Base-by-base conservation (phyloP, 2,888 invertebrate species). In the Schizotus pectinicornis region DNA sequence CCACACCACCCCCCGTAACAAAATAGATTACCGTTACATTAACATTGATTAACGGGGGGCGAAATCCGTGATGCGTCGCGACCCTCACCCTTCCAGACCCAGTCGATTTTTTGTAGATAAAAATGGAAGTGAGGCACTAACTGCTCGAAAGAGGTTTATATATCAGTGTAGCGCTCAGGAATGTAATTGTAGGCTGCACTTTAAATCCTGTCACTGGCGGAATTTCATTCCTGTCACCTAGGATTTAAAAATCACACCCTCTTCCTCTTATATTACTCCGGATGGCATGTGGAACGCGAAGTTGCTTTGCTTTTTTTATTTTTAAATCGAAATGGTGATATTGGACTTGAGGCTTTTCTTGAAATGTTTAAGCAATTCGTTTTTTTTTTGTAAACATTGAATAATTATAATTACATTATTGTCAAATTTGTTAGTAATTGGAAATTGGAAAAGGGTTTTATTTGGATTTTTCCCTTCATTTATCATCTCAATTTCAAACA, bases 191-290 rank as follows among this genome's bases (percentile, higher is more conserved):
- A 39, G 13, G 39, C 2, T 12, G 11, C 11, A 9, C 14, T 48
- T 48, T 14, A 48, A 48, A 48, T 36, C 36, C 48, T 37, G 48
- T 48, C 48, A 36, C 14, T 12, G 7, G n/a, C n/a, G 36, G 48
- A 48, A 48, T 48, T 48, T 37, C 48, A 48, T 48, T 48, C 35
- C 48, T 36, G 48, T 48, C 48, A 14, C 31, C 13, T 14, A 36
- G 14, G 48, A 48, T 48, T 48, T 48, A 48, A 46, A 33, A 48
- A 36, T 36, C 48, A 8, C 37, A 35, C 32, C 13, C 36, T 22
- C 22, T 5, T 41, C 13, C 36, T 22, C 22, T 5, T 41, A 30
- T 22, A 9, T 30, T 22, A 41, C 30, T 22, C 41, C 22, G 9
- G 22, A 31, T 41, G 22, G 41, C 8, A 30, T 14, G 6, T 14